Base-by-base conservation (phyloP, 92 coral and sea anemone genomes). In the Porites rus region DNA sequence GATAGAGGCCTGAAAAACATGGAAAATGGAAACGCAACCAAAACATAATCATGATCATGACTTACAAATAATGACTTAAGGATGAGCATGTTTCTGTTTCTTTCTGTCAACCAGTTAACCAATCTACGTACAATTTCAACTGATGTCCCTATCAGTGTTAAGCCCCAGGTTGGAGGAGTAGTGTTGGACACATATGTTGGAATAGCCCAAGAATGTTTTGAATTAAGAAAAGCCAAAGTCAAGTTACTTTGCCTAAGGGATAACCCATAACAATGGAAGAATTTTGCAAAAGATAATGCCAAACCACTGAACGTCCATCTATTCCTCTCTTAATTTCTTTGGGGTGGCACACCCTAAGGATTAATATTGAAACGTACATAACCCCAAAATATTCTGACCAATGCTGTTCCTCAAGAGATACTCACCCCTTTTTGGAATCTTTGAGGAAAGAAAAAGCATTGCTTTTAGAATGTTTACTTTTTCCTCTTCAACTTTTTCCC, bases 401-500 rank as follows among this genome's bases (percentile, higher is more conserved):
- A 38, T 2, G 4, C 31, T 2, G 4, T 28, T 28, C 31, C 31
- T 28, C 31, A 28, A 54, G 13, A 54, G 59, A 54, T 8, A 54
- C 13, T 54, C 59, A 54, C 59, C 5, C 10, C 13, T 54, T 54
- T 12, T 54, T 54, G 60, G 13, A 54, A 54, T 54, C 60, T 54
- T 8, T 54, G 8, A 2, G 13, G 14, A 9, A 54, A 10, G 14
- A 54, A 13, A 8, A 10, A 9, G 59, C 59, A 54, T 54, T 54
- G 10, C 59, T 12, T 54, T 54, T 54, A 54, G 10, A 8, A 54
- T 12, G 13, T 54, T 54, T 12, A 54, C 10, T 6, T 54, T 54
- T 12, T 54, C 59, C 59, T 54, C 59, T 54, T 54, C 59, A 8
- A 54, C 59, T 25, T 84, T 74, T 63, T 84, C 88, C 73, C 73